Percentiles rank a stretch among this genome's conserved stretches.
Evolutionary conservation across 2,113 vertebrate species (phyloP).

Genomic region (Ranitomeya variabilis): DNA sequence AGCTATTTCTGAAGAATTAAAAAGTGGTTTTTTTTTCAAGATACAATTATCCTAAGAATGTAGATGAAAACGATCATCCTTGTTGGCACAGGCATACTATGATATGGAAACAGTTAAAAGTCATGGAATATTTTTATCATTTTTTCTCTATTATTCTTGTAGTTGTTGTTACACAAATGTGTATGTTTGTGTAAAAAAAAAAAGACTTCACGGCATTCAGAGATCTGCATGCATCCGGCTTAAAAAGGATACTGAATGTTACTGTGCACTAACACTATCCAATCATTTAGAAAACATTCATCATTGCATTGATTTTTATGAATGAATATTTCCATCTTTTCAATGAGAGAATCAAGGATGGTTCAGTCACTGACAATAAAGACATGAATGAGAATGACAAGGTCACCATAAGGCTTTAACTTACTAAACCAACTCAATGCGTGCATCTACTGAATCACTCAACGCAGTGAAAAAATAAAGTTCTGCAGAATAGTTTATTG

Average conservation of each 20-base stretch:
- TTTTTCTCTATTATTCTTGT: no score
- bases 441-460: background rate
- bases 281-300: background rate
- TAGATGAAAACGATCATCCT: no score
- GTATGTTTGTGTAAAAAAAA: background rate
- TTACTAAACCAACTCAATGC: background rate
- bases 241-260: background rate
- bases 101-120: no score
- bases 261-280: background rate
- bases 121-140: no score
- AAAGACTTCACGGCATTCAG: background rate
- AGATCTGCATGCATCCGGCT: background rate
- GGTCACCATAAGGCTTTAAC: background rate
- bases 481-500: background rate
- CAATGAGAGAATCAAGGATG: background rate
- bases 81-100: no score
- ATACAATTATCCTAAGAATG: no score
- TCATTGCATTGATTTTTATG: background rate
- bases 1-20: no score
- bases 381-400: background rate
- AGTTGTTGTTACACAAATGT: no score
- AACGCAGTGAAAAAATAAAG: background rate
- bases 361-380: background rate
- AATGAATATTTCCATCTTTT: background rate
- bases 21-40: no score